Base-by-base conservation (phyloP, 2,797 vertebrate genomes). In the Tokudaia tokunoshimensis region DNA sequence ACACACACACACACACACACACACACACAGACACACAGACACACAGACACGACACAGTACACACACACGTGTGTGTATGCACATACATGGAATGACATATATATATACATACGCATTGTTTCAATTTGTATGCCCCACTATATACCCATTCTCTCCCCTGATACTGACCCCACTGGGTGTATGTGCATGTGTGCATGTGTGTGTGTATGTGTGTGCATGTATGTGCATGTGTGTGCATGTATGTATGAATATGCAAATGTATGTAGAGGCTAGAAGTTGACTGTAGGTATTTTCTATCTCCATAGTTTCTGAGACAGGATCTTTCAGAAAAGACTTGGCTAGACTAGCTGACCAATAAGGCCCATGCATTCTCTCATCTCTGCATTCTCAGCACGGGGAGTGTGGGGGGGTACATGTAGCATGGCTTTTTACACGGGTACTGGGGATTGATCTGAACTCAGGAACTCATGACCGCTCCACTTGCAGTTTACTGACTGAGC, bases 1-100 rank as follows among this genome's bases (percentile, higher is more conserved):
- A 11, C 6, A 6, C 0, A n/a, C 55, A 6, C 0, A 2, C 22
- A 10, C 76, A 2, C 15, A 13, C 24, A 12, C 76, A 20, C 12
- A 20, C 19, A 5, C 86, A 55, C 59, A 13, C 1, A 4, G 26
- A 19, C 15, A 24, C 17, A 37, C 41, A 37, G 1, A 1, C 19
- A 5, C 93, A 55, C 65, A 13, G 1, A 4, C 15, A 11, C 76
- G 41, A 41, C 41, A 41, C 41, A 41, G 41, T 41, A 5, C 29
- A 17, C 31, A 17, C 55, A 26, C 9, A 9, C 9, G 47, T 50
- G 47, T 50, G 47, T 50, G 41, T 1, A 1, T 13, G 19, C 50
- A 34, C 17, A 34, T 17, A n/a, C 19, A 81, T 15, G 2, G 7
- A 52, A 6, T 55, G 31, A 3, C 12, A 9, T 41, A 22, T 29